These are phyloP conservation scores for Galagoides demidoff DNA, from an alignment of 2,797 vertebrate species.

Conservation along the genomic window DNA sequence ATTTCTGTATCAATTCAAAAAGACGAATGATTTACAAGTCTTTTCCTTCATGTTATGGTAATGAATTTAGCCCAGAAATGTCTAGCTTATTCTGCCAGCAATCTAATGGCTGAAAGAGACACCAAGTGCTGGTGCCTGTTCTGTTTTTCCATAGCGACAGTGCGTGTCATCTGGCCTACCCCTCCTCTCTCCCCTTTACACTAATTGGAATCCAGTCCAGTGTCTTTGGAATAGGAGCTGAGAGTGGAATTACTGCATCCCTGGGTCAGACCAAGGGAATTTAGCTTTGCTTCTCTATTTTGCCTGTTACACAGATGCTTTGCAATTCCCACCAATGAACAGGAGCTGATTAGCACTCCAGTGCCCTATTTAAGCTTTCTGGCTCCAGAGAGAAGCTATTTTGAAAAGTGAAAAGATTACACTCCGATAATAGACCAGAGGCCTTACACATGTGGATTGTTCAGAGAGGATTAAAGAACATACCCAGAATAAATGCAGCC, in stretches of 20 bases:
- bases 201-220: neutral
- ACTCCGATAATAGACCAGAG: constrained; percentile 79
- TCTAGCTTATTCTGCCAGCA: neutral
- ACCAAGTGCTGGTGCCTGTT: neutral
- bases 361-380: constrained; percentile 81
- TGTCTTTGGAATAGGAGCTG: constrained; percentile 7
- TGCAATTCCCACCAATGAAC: constrained; percentile 31
- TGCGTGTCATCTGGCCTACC: neutral
- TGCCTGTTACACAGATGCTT: constrained; percentile 50
- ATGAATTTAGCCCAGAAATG: constrained; percentile 44
- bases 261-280: neutral
- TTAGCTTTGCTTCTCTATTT: constrained; percentile 34
- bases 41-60: neutral
- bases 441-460: constrained; percentile 71
- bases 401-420: constrained; percentile 83
- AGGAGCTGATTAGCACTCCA: constrained; percentile 75
- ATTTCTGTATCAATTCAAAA: constrained; percentile 22
- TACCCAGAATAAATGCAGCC: constrained; percentile 66
- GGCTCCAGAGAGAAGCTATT: constrained; percentile 78
- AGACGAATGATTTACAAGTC: constrained; percentile 11
- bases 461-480: constrained; percentile 71
- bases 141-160: neutral
- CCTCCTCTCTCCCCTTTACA: neutral
- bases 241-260: neutral
- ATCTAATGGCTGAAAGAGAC: neutral